Percentiles rank a stretch among this genome's conserved stretches.
phyloP scores from a whole-genome alignment of 1,140 invertebrate species.

The Anastrepha obliqua region DNA sequence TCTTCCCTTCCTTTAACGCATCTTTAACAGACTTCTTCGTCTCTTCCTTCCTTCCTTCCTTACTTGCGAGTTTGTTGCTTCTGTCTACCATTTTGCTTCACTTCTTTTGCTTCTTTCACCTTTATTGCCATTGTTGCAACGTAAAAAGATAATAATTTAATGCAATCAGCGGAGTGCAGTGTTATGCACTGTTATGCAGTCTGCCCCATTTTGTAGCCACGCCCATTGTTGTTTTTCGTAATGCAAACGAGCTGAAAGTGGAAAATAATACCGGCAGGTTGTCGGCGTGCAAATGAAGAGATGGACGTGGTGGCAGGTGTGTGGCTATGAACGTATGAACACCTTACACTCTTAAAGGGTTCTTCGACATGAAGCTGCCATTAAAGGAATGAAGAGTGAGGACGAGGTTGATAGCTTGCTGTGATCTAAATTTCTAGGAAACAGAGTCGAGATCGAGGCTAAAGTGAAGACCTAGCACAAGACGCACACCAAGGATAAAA shows the following conservation, averaged over 20 bases:
- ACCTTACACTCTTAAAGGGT: neutral
- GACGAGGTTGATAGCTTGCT: neutral
- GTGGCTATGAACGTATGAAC: conserved; percentile 1
- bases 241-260: conserved; percentile 20
- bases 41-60: too few species aligned
- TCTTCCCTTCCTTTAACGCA: neutral
- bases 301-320: neutral
- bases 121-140: conserved; percentile 27
- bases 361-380: neutral
- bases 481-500: neutral
- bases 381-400: neutral
- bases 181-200: neutral
- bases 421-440: neutral
- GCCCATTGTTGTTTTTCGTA: conserved; percentile 48
- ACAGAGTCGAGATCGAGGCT: neutral
- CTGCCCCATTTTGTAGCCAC: neutral
- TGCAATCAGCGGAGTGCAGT: conserved; percentile 7
- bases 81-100: neutral
- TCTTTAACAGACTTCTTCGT: neutral
- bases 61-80: neutral
- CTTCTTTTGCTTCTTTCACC: neutral
- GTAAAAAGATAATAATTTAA: conserved; percentile 49
- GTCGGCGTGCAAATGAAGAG: neutral
- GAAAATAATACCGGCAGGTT: neutral
- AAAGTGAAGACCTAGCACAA: neutral